Evolutionary conservation across 2,888 invertebrate species (phyloP), one percentile per base, ranked within the genome.

Genomic region (Siphlonurus alternatus): DNA sequence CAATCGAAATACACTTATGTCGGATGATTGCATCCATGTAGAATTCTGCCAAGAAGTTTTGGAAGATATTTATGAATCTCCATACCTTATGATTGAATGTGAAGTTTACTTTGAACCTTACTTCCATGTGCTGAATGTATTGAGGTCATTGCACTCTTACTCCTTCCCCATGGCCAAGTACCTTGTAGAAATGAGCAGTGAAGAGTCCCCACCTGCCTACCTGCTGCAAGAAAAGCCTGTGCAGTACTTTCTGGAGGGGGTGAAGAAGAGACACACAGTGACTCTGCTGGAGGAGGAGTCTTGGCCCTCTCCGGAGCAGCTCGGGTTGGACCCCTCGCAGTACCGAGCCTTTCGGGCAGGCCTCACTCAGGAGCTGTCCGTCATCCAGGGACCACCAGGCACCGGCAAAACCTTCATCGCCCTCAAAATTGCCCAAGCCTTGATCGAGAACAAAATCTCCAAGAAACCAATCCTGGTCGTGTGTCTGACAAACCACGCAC

Each of bases 331-430:
- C 67, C 68, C 69, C 19, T 71, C 73, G 25, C 77, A 77, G 67
- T 69, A 68, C 22, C 64, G 68, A 15, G 76, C 77, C 2, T 68
- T 76, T 56, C 68, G 69, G 23, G 64, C 69, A 19, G 74, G 73
- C 1, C 65, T 77, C 20, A 72, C 71, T 1, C 66, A 70, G 53
- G 71, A 75, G 64, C 63, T 77, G 53, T 73, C 73, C 18, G 66
- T 76, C 7, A 75, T 77, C 59, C 77, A 77, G 69, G 77, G 80
- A 2, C 80, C 80, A 1, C 80, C 80, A 15, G 80, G 80, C 1
- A 79, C 79, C 2, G 80, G 79, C 1, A 78, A 79, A 68, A 79
- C 79, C 1, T 77, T 71, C 66, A 70, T 79, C 15, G 79, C 78
- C 3, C 68, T 78, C n/a, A 75, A 76, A 67, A 73, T 79, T 38